Evolutionary conservation across 2,888 invertebrate species (phyloP), one percentile per base, ranked within the genome.

Genomic region (Andrena bucephala): DNA sequence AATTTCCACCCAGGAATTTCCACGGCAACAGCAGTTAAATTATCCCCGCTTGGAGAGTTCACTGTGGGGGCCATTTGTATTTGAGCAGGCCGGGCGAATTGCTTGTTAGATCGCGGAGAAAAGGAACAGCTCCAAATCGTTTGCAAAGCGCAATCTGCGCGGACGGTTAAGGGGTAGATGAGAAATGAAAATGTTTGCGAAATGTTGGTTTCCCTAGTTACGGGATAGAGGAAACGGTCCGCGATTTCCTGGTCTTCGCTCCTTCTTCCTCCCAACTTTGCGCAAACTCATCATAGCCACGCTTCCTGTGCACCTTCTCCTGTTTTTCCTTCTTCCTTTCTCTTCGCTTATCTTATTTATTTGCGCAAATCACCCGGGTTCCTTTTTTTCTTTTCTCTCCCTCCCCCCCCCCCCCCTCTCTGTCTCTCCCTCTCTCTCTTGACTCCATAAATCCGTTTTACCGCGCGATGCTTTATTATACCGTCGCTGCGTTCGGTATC

Each of bases 141-240:
- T 48, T 31, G 29, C 33, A 42, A 69, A 69, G 62, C 50, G 52
- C 54, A 33, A 10, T 69, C 29, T 5, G 42, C 62, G 63, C 42
- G 42, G 29, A 54, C 76, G n/a, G n/a, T 52, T 20, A 54, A 54
- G 54, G 54, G 67, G 57, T 27, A 42, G 67, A 81, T 67, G 75
- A 76, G 71, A 71, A 71, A 68, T 71, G 75, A 76, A 71, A 76
- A 76, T 62, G 67, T 75, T 81, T 60, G 71, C 74, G 70, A 75
- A 75, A 52, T 52, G 60, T 60, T 54, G 50, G 68, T 68, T 78
- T 72, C 52, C 67, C 27, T 24, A 42, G 74, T 60, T 50, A 60
- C 31, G 27, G 54, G 62, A 62, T 36, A 29, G 42, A 3, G 16
- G 67, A 68, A 50, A 59, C 67, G 24, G 48, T 31, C 29, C 42